Conservation (phyloP, 2,888 invertebrate genomes). For the Coleophora flavipennella region DNA sequence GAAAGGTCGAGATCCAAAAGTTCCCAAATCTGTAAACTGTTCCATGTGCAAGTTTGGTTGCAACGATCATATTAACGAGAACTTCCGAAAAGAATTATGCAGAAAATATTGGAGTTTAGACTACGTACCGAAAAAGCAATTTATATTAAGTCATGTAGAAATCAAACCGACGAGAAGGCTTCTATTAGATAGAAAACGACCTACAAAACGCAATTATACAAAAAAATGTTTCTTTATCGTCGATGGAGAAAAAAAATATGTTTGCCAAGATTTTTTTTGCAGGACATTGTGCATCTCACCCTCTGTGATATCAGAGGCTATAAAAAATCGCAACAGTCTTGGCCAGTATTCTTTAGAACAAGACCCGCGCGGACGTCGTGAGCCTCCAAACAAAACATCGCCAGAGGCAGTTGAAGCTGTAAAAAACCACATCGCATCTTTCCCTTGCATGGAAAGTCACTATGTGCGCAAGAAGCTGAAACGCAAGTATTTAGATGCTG, state of each 20-base stretch:
- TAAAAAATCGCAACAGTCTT: conserved; percentile 1
- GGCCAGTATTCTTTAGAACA: not conserved
- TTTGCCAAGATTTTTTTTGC: conserved; percentile 6
- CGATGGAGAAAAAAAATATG: not conserved
- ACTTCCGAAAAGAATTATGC: too few species aligned
- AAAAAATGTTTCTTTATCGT: conserved; percentile 3
- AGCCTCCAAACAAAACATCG: conserved; percentile 2
- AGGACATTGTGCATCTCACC: conserved; percentile 1
- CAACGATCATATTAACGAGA: too few species aligned
- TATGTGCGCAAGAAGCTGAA: conserved; percentile 3
- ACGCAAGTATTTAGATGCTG: conserved; percentile 2
- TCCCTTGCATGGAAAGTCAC: conserved; percentile 5
- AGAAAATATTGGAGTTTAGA: conserved; percentile 8
- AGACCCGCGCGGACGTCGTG: conserved; percentile 1
- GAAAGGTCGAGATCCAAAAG: too few species aligned
- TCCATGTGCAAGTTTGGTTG: too few species aligned
- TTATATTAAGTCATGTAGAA: not conserved
- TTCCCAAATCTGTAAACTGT: too few species aligned
- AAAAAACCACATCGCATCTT: conserved; percentile 2
- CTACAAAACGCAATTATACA: not conserved
- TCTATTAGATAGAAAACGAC: not conserved
- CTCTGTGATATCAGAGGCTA: conserved; percentile 3
- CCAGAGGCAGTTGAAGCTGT: conserved; percentile 1
- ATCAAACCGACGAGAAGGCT: not conserved
- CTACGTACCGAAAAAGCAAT: not conserved